These are phyloP conservation scores for Leucoptera coffeella DNA, from an alignment of 2,888 invertebrate species.

Conservation along the genomic window DNA sequence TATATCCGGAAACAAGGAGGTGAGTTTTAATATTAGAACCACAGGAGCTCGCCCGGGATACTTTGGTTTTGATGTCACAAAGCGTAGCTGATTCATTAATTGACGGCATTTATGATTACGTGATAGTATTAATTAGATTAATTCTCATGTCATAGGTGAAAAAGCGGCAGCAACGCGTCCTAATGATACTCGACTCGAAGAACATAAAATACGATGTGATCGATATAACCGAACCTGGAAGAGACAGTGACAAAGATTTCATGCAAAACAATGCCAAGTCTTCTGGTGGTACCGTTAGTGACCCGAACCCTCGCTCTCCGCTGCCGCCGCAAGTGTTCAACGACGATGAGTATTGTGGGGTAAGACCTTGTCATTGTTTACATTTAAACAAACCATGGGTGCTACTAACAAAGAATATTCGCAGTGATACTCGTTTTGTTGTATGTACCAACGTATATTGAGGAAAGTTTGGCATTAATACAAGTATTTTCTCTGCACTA, in stretches of 20 bases:
- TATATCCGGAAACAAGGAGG: slow-evolving; percentile 92
- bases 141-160: slow-evolving; percentile 66
- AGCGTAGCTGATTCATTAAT: slow-evolving; percentile 31
- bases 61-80: slow-evolving; percentile 20
- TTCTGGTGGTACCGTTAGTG: slow-evolving; percentile 66
- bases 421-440: no score
- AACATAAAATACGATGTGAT: slow-evolving; percentile 82
- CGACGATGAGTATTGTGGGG: slow-evolving; percentile 88
- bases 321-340: slow-evolving; percentile 94
- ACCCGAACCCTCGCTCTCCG: slow-evolving; percentile 69
- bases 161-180: slow-evolving; percentile 89
- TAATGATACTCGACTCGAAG: slow-evolving; percentile 91
- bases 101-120: slow-evolving; percentile 27
- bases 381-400: no score
- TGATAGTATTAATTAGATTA: slow-evolving; percentile 12
- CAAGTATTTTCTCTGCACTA: no score
- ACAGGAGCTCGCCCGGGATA: slow-evolving; percentile 30
- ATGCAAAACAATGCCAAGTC: slow-evolving; percentile 85
- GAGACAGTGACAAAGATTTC: slow-evolving; percentile 80
- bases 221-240: slow-evolving; percentile 92
- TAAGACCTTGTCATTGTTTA: slow-evolving; percentile 47
- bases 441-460: no score
- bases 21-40: slow-evolving; percentile 52
- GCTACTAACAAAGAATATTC: no score
- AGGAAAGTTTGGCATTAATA: no score